Conservation (phyloP, 2,113 vertebrate species). For the Oreochromis niloticus region DNA sequence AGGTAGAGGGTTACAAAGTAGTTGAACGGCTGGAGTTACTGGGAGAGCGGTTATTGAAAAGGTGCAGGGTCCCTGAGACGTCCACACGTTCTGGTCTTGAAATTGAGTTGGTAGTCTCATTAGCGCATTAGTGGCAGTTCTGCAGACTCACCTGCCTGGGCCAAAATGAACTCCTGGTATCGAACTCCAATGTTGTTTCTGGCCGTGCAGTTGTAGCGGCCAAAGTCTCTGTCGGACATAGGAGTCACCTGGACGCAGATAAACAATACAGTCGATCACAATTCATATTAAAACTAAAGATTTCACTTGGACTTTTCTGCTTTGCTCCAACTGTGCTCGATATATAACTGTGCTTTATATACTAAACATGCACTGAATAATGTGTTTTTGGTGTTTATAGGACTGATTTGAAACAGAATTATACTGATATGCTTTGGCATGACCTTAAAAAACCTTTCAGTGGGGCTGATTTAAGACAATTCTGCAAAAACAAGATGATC, state of each 20-base stretch:
- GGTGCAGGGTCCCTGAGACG: neutral
- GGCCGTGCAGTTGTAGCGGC: conserved; percentile 94
- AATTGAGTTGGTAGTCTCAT: neutral
- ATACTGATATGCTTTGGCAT: neutral
- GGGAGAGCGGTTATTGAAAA: neutral
- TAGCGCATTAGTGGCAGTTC: neutral
- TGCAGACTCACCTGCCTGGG: conserved; percentile 86
- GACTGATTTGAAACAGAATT: neutral
- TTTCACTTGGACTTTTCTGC: neutral
- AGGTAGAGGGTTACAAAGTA: conserved; percentile 14
- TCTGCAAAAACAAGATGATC: neutral
- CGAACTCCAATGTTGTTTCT: conserved; percentile 90
- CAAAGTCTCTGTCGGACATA: conserved; percentile 92
- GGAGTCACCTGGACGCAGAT: conserved; percentile 82
- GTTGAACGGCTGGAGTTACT: neutral
- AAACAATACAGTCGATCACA: neutral
- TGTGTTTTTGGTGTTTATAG: neutral
- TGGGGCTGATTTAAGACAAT: neutral
- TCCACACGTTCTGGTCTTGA: neutral
- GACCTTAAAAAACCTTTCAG: neutral
- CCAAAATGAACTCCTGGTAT: conserved; percentile 91
- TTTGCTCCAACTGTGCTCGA: neutral
- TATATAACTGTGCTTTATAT: neutral
- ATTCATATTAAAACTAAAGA: neutral
- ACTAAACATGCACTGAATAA: neutral